A percentile compares a stretch with the other conserved stretches of the same genome.
Conservation (phyloP, 23 tunicate genomes). For the Ciona savignyi region DNA sequence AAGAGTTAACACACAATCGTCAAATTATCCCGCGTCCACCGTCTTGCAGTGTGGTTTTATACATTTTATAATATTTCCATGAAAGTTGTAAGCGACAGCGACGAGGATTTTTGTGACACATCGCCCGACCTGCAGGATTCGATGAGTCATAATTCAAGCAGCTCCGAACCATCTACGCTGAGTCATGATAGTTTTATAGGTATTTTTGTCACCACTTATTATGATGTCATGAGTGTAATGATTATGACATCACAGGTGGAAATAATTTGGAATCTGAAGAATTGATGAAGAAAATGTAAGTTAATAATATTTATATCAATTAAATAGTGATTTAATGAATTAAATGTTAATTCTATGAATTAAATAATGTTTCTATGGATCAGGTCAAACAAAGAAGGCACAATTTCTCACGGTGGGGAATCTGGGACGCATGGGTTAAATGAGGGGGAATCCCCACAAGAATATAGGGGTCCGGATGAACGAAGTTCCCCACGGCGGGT, state of each 20-base stretch:
- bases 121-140: slow-evolving; percentile 29
- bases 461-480: background rate
- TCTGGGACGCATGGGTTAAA: slow-evolving; percentile 47
- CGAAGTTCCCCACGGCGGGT: too few species aligned
- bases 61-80: too few species aligned
- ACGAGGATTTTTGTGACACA: slow-evolving; percentile 89
- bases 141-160: slow-evolving; percentile 1
- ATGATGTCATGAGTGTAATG: background rate
- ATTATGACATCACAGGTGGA: background rate
- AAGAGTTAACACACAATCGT: too few species aligned
- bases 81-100: slow-evolving; percentile 49
- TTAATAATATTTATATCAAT: too few species aligned
- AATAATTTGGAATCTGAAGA: background rate
- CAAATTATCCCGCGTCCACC: too few species aligned
- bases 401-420: slow-evolving; percentile 31
- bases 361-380: too few species aligned
- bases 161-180: slow-evolving; percentile 21
- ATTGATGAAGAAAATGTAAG: too few species aligned
- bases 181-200: slow-evolving; percentile 13
- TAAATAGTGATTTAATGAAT: too few species aligned
- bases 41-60: too few species aligned
- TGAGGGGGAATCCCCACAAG: background rate
- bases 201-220: too few species aligned
- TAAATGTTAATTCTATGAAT: too few species aligned
- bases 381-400: background rate